Conservation (phyloP, 2,888 invertebrate genomes). For the Aleiodes testaceus region DNA sequence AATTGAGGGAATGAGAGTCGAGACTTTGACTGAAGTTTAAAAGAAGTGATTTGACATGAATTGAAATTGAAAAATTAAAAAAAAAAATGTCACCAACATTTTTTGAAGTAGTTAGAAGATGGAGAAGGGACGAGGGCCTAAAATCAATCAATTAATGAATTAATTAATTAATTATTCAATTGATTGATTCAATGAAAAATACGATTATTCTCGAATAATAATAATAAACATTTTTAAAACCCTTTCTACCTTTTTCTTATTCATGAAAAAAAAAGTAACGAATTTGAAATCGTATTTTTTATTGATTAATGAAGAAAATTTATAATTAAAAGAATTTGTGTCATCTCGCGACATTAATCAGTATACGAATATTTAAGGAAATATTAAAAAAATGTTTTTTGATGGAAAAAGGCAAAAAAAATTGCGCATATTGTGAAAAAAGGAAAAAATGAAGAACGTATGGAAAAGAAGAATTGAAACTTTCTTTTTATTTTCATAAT, state of each 20-base stretch:
- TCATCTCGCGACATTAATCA: slow-evolving; percentile 40
- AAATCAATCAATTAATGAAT: not conserved
- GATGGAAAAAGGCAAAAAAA: slow-evolving; percentile 43
- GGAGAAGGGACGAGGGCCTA: slow-evolving; percentile 16
- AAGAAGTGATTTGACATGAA: slow-evolving; percentile 23
- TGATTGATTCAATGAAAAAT: slow-evolving; percentile 12
- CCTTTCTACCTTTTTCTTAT: slow-evolving; percentile 32
- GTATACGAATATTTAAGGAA: slow-evolving; percentile 54
- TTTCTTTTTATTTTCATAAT: not conserved
- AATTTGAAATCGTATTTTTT: slow-evolving; percentile 30
- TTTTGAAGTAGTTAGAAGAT: not conserved
- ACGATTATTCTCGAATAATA: not conserved
- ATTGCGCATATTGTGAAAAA: slow-evolving; percentile 38
- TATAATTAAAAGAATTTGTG: slow-evolving; percentile 24
- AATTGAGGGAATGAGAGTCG: slow-evolving; percentile 11
- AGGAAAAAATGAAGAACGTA: not conserved
- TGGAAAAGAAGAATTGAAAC: slow-evolving; percentile 32
- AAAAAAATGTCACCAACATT: slow-evolving; percentile 16
- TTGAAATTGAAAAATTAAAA: not conserved
- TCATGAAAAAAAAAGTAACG: slow-evolving; percentile 9
- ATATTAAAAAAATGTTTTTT: slow-evolving; percentile 32
- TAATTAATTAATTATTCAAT: too few species aligned
- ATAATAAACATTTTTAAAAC: slow-evolving; percentile 18
- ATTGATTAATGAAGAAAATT: slow-evolving; percentile 12
- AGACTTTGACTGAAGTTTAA: slow-evolving; percentile 25